Evolutionary conservation across 2,113 vertebrate genomes (phyloP), one percentile per base, ranked within the genome.

Genomic region (Ondatra zibethicus): DNA sequence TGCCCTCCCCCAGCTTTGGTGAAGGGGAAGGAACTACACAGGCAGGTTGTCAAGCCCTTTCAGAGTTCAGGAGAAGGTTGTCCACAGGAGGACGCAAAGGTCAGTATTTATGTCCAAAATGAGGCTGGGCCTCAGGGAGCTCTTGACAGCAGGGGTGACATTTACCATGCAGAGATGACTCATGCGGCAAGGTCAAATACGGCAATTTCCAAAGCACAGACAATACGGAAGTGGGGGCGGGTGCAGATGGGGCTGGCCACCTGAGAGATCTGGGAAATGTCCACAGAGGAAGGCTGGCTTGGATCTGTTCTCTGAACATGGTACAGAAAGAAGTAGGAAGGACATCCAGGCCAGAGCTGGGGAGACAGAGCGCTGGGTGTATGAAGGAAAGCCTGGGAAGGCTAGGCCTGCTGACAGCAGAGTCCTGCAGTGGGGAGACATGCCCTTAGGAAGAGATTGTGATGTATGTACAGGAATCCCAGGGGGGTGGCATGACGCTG

Each of bases 201-300:
- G 7, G 81, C 50, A 13, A 90, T 75, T 88, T 89, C 47, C 80
- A 93, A 92, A 77, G 61, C 52, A 80, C 10, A 77, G 29, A 89
- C 29, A 50, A 88, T 29, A 73, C 85, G 47, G 21, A 93, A 33
- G 68, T 88, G 65, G 21, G 31, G 39, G 42, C 50, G 63, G 63
- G 27, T 65, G 27, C 33, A 68, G 42, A 92, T 31, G 52, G 50
- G 33, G 29, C 55, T 16, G 52, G 36, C n/a, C 10, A 7, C n/a
- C 61, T 1, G 27, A 84, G 39, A 45, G 58, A 72, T 36, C 75
- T 96, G 78, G 68, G 78, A 95, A 89, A 45, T 42, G 33, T 63
- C 21, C 47, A 61, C 70, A 65, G 88, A 96, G 63, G 52, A 95
- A 84, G 63, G 45, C 25, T 50, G 42, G 50, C 87, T 70, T 96